phyloP scores from a whole-genome alignment of 2,888 invertebrate genomes.

The Gerris lacustris region DNA sequence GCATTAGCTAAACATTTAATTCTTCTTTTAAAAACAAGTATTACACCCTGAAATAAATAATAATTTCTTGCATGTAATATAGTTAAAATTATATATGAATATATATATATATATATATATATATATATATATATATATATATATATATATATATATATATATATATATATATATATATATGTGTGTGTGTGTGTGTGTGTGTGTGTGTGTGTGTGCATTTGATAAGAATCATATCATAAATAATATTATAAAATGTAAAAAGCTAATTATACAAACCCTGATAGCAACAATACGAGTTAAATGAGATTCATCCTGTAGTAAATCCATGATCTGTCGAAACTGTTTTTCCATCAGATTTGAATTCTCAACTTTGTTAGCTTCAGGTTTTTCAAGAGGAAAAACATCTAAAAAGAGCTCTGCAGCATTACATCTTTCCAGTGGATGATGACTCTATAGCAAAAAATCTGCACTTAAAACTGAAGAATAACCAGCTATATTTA shows the following conservation, averaged over 20 bases:
- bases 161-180: constrained; percentile 10
- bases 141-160: neutral
- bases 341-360: constrained; percentile 28
- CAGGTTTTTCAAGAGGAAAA: constrained; percentile 32
- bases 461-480: too few species aligned
- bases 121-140: neutral
- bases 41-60: constrained; percentile 25
- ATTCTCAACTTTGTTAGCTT: constrained; percentile 24
- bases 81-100: neutral
- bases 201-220: too few species aligned
- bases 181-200: too few species aligned
- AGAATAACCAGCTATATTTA: too few species aligned
- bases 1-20: constrained; percentile 23
- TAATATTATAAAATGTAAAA: neutral
- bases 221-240: neutral
- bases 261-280: constrained; percentile 25
- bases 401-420: constrained; percentile 31
- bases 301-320: constrained; percentile 31
- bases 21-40: constrained; percentile 19
- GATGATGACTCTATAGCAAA: constrained; percentile 29
- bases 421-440: constrained; percentile 31
- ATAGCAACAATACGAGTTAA: constrained; percentile 31
- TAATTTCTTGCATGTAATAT: constrained; percentile 3
- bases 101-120: neutral
- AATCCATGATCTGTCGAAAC: constrained; percentile 29